A percentile compares a stretch with the other conserved stretches of the same genome.
phyloP scores from a whole-genome alignment of 2,113 vertebrate genomes.

The Pelusios castaneus region DNA sequence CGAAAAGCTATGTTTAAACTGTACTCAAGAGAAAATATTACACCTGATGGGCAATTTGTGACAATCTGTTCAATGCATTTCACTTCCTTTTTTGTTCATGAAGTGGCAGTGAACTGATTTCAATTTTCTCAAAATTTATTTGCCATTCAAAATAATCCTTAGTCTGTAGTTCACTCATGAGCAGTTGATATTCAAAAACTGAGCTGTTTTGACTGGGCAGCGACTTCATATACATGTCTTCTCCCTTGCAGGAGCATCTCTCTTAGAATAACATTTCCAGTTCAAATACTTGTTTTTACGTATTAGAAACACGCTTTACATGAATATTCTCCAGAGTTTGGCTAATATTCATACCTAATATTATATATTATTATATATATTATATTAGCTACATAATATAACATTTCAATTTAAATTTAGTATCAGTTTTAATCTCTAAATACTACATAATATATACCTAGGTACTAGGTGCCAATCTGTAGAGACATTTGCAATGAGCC shows the following conservation, averaged over 20 bases:
- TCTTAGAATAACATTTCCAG: not conserved
- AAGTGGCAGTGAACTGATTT: not conserved
- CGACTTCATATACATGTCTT: not conserved
- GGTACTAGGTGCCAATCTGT: slow-evolving; percentile 52
- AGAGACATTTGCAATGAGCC: slow-evolving; percentile 22
- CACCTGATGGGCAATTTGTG: slow-evolving; percentile 16
- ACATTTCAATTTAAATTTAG: not conserved
- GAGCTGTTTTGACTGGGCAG: slow-evolving; percentile 3
- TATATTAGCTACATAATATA: not conserved
- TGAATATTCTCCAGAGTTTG: slow-evolving; percentile 15
- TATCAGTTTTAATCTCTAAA: slow-evolving; percentile 17
- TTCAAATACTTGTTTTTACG: not conserved
- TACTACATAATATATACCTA: not conserved
- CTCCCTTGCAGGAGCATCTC: not conserved
- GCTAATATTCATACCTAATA: no score
- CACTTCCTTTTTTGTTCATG: not conserved
- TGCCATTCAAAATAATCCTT: not conserved
- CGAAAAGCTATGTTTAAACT: slow-evolving; percentile 7
- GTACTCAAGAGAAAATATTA: not conserved
- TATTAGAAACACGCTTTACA: not conserved
- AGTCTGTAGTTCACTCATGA: not conserved
- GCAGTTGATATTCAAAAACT: not conserved
- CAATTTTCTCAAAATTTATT: slow-evolving; percentile 17
- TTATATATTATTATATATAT: no score
- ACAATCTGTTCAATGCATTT: slow-evolving; percentile 12